phyloP scores from a whole-genome alignment of 2,113 vertebrate genomes.

The Scomber scombrus region DNA sequence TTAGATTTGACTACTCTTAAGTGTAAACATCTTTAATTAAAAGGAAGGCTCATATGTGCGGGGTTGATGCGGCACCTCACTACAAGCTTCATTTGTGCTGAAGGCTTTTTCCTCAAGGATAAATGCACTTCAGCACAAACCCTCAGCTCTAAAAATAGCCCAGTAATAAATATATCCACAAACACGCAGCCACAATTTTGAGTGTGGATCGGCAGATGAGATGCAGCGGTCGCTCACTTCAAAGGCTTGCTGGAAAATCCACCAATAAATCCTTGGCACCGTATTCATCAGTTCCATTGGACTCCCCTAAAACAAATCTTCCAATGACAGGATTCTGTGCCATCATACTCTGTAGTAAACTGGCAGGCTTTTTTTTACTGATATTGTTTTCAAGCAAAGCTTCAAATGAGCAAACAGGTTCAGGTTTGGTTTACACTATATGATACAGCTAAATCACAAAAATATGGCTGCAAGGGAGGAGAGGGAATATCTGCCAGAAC shows the following conservation, averaged over 20 bases:
- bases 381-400: conserved; percentile 31
- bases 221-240: conserved; percentile 47
- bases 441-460: conserved; percentile 16
- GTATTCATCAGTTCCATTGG: conserved; percentile 47
- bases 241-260: conserved; percentile 65
- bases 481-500: not conserved
- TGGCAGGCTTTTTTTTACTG: conserved; percentile 42
- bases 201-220: conserved; percentile 49
- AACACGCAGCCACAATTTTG: conserved; percentile 33
- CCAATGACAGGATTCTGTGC: conserved; percentile 21
- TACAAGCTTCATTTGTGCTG: conserved; percentile 23
- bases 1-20: conserved; percentile 46
- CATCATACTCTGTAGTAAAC: conserved; percentile 26
- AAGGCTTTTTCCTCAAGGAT: conserved; percentile 60
- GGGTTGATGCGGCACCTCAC: conserved; percentile 18
- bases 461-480: conserved; percentile 3
- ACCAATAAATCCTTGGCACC: conserved; percentile 59
- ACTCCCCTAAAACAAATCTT: conserved; percentile 47
- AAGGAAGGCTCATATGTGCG: conserved; percentile 18
- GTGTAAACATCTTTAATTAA: conserved; percentile 61
- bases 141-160: conserved; percentile 74
- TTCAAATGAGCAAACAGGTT: conserved; percentile 29
- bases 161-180: conserved; percentile 65
- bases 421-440: conserved; percentile 9
- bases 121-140: conserved; percentile 65